Conservation (phyloP, 1,140 invertebrate genomes). For the Oedothorax gibbosus region DNA sequence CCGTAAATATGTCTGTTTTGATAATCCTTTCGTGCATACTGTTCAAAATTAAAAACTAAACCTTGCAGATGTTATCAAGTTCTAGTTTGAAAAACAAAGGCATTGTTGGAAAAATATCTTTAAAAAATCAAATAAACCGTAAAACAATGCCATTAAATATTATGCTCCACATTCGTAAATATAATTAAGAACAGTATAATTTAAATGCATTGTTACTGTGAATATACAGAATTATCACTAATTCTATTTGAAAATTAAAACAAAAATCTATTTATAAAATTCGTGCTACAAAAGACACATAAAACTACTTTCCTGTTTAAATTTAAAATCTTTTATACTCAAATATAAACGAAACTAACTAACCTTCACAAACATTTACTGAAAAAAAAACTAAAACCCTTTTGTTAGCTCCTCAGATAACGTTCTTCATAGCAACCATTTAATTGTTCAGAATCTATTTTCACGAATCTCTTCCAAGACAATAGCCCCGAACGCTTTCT, state of each 20-base stretch:
- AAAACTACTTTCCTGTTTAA: neutral
- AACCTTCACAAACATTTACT: conserved; percentile 8
- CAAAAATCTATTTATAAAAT: conserved; percentile 4
- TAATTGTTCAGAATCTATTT: conserved; percentile 28
- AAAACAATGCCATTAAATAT: too few relatives aligned
- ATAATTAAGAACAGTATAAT: too few relatives aligned
- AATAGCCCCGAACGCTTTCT: conserved; percentile 10
- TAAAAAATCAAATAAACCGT: too few relatives aligned
- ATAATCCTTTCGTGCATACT: too few relatives aligned
- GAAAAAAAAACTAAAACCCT: conserved; percentile 2
- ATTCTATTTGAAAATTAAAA: conserved; percentile 5
- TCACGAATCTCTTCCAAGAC: conserved; percentile 25
- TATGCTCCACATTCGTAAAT: too few relatives aligned
- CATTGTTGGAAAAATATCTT: too few relatives aligned
- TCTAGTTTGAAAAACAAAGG: too few relatives aligned
- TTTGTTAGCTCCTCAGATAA: neutral
- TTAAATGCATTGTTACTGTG: too few relatives aligned
- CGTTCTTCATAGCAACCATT: neutral
- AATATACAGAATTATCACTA: too few relatives aligned
- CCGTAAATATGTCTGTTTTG: too few relatives aligned
- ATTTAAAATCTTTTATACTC: conserved; percentile 18
- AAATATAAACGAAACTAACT: conserved; percentile 1
- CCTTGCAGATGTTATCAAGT: too few relatives aligned
- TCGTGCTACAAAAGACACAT: neutral
- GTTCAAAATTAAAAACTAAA: too few relatives aligned